These are phyloP conservation scores for Manis javanica DNA, from an alignment of 2,797 vertebrate genomes.

Conservation along the genomic window DNA sequence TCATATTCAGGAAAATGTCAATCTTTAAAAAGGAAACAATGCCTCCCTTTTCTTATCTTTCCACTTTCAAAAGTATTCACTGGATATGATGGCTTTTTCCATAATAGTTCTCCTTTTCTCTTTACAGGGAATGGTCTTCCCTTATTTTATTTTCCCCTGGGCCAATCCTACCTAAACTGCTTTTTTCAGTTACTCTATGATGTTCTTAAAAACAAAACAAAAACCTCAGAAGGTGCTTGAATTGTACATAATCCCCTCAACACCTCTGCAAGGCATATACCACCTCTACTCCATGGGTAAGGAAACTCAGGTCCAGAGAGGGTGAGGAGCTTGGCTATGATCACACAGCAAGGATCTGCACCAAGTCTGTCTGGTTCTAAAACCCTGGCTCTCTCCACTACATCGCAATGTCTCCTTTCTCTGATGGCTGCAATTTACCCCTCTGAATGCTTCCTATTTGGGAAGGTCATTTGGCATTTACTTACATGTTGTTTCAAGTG, in stretches of 20 bases:
- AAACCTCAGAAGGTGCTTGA: background rate
- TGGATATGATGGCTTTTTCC: background rate
- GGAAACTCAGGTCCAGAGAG: background rate
- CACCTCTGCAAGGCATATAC: background rate
- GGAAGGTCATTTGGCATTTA: slow-evolving; percentile 22
- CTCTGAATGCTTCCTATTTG: background rate
- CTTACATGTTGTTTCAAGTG: slow-evolving; percentile 15
- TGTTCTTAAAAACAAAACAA: slow-evolving; percentile 23
- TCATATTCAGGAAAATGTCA: slow-evolving; percentile 32
- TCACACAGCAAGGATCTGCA: background rate
- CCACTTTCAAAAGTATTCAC: background rate
- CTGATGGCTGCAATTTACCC: background rate
- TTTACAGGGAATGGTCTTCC: background rate
- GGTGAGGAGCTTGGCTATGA: background rate
- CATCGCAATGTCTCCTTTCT: slow-evolving; percentile 11
- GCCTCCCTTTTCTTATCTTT: background rate
- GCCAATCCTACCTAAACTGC: background rate
- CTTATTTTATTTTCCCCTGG: slow-evolving; percentile 39
- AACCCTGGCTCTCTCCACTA: background rate
- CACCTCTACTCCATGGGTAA: background rate
- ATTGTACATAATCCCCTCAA: background rate
- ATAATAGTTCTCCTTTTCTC: background rate
- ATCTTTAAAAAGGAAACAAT: background rate
- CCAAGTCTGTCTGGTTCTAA: background rate
- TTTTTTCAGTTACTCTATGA: background rate